Evolutionary conservation across 2,113 vertebrate species (phyloP).

Genomic region (Columba janthina): DNA sequence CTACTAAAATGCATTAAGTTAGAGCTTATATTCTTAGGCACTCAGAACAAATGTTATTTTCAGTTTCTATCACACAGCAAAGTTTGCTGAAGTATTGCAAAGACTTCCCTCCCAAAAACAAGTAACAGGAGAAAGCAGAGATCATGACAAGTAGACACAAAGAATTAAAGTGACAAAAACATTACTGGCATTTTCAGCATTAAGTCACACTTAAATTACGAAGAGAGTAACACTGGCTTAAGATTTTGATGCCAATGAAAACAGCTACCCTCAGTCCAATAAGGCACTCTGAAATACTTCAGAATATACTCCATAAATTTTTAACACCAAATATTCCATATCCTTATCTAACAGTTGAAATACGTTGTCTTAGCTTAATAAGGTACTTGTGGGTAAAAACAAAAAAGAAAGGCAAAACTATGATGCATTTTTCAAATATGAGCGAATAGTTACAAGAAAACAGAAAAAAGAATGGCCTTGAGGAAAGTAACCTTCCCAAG

Average conservation of each 20-base stretch:
- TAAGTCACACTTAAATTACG: background rate
- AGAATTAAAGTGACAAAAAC: background rate
- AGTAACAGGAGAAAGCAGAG: background rate
- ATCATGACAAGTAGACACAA: background rate
- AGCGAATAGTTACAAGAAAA: background rate
- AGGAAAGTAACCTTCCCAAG: background rate
- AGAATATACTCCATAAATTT: background rate
- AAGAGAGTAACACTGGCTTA: background rate
- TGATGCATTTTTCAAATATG: background rate
- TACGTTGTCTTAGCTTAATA: constrained; percentile 7
- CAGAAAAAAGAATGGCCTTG: background rate
- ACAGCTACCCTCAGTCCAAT: background rate
- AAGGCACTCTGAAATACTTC: background rate
- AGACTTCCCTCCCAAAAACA: background rate
- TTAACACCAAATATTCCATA: background rate
- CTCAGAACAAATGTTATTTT: background rate
- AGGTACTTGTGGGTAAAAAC: background rate
- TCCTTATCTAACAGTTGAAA: constrained; percentile 9
- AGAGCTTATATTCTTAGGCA: background rate
- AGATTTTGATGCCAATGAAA: background rate
- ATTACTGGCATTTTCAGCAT: background rate
- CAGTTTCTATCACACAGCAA: background rate
- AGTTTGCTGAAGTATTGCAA: background rate
- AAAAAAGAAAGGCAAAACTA: background rate
- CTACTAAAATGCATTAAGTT: background rate